phyloP scores from a whole-genome alignment of 2,113 vertebrate genomes.

The Melanostigma gelatinosum region DNA sequence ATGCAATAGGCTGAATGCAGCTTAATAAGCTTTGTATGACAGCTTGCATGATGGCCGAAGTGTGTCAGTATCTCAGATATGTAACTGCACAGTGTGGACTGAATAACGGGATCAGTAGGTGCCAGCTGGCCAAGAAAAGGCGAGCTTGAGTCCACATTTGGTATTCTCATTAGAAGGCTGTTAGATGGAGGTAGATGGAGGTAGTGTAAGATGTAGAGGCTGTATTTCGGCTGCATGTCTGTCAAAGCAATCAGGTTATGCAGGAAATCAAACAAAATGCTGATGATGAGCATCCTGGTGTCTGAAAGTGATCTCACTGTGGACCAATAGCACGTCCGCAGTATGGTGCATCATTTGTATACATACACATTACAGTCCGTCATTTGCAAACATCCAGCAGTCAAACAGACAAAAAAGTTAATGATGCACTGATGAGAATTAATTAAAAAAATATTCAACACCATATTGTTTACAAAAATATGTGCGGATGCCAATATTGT shows the following conservation, averaged over 20 bases:
- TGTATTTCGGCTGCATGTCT: not conserved
- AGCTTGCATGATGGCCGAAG: not conserved
- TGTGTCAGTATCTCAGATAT: not conserved
- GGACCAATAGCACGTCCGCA: no score
- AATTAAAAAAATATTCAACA: no score
- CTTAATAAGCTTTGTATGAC: not conserved
- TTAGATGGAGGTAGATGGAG: not conserved
- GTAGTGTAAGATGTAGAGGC: not conserved
- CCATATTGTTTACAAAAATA: no score
- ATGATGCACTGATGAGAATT: no score
- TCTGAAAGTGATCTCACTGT: no score
- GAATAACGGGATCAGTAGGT: not conserved
- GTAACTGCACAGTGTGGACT: not conserved
- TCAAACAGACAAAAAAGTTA: no score
- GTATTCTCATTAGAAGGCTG: not conserved
- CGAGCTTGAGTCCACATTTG: not conserved
- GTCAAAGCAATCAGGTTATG: not conserved
- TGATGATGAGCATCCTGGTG: no score
- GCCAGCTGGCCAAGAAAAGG: not conserved
- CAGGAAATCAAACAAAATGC: no score
- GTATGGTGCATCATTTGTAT: no score
- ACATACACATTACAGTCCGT: no score
- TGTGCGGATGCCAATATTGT: no score
- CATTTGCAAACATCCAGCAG: no score
- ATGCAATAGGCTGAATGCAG: not conserved